These are phyloP conservation scores for Arnoldichthys spilopterus DNA, from an alignment of 2,797 vertebrate genomes.

Conservation along the genomic window DNA sequence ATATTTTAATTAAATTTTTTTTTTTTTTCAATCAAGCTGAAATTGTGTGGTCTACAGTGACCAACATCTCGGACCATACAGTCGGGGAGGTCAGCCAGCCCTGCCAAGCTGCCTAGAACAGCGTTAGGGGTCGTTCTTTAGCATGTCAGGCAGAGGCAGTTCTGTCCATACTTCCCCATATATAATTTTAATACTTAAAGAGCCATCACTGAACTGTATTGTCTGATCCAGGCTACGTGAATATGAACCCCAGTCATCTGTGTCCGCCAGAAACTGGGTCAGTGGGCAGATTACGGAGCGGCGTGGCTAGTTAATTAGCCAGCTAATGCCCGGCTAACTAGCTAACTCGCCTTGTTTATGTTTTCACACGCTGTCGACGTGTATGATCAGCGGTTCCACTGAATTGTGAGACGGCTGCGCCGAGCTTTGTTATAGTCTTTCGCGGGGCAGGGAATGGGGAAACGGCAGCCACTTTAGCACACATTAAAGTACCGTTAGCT, in stretches of 20 bases:
- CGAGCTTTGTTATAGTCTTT: not conserved
- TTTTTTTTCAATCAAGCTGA: too few species aligned
- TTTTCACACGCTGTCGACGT: not conserved
- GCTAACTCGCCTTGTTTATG: not conserved
- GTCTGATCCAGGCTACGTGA: not conserved
- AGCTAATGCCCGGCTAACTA: constrained; percentile 54
- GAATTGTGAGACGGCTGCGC: not conserved
- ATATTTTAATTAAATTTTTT: too few species aligned
- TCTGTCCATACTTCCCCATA: too few species aligned
- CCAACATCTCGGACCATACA: too few species aligned
- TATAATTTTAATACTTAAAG: too few species aligned
- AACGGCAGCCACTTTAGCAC: not conserved
- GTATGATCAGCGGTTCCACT: not conserved
- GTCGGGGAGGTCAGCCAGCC: too few species aligned
- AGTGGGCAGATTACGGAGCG: constrained; percentile 47
- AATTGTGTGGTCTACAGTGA: too few species aligned
- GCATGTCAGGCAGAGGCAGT: not conserved
- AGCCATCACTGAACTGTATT: not conserved
- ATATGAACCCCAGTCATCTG: not conserved
- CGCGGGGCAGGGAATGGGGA: not conserved
- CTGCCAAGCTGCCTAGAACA: not conserved
- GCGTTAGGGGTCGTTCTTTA: not conserved
- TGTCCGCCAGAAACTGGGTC: constrained; percentile 26
- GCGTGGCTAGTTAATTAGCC: constrained; percentile 18
- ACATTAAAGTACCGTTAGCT: not conserved